Base-by-base conservation (phyloP, 1,140 invertebrate genomes). In the Samia ricini region DNA sequence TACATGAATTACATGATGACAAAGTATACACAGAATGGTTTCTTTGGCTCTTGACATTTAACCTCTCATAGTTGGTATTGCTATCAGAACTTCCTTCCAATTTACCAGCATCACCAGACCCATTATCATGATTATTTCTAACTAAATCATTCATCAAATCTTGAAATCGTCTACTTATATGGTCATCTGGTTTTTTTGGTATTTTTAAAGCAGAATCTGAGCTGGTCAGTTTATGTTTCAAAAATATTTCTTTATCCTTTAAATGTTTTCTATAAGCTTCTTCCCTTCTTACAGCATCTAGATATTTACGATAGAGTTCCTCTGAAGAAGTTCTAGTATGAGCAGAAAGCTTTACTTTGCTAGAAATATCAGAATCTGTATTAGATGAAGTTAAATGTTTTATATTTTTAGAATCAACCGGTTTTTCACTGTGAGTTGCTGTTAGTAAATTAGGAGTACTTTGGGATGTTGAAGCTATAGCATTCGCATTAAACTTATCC, bases 11-110 rank as follows among this genome's bases (percentile, higher is more conserved):
- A 20, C 77, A 81, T 48, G 85, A 88, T 18, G 85, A 85, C 48
- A 90, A 71, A 19, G 88, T 90, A 60, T 86, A 90, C 8, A 90
- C 85, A 57, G 88, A 88, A 67, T 90, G 88, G 61, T 81, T 87
- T 78, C 75, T 82, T 23, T 83, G 81, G 49, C 69, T 83, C 60
- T 64, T 77, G 15, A 69, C 12, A 69, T 61, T 63, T 26, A 60
- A 65, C 61, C 50, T 66, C 18, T 77, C 69, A 56, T 68, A 61
- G 55, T 79, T 57, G 5, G 58, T 54, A 68, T 81, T 68, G 26
- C 68, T 68, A 42, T 64, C 71, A 12, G 71, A 71, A 19, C 76
- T 71, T 12, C 80, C 76, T 74, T 86, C 81, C 51, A 86, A 63
- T 72, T 83, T 90, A 70, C 77, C 83, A 42, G 85, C 84, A 74